These are phyloP conservation scores for Lepus oiostolus DNA, from an alignment of 2,797 vertebrate species.

Conservation along the genomic window DNA sequence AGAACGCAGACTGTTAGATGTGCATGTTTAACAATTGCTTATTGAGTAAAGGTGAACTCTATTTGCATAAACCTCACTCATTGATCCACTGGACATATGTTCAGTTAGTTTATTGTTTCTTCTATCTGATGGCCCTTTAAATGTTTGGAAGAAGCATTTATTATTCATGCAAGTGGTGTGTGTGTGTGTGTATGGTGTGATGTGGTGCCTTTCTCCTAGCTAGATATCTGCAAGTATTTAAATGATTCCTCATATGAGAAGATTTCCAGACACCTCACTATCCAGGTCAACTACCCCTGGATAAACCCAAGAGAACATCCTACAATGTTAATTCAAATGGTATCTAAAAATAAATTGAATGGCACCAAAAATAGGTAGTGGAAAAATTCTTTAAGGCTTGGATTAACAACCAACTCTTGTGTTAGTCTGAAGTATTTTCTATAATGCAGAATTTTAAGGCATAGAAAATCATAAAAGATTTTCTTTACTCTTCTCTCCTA, in stretches of 20 bases:
- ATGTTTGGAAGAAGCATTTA: slow-evolving; percentile 29
- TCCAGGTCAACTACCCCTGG: slow-evolving; percentile 46
- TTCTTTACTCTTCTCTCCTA: slow-evolving; percentile 47
- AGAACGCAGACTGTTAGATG: neutral
- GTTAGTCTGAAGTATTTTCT: slow-evolving; percentile 51
- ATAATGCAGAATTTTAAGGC: slow-evolving; percentile 61
- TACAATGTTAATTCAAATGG: slow-evolving; percentile 65
- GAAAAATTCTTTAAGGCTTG: slow-evolving; percentile 34
- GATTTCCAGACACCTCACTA: slow-evolving; percentile 36
- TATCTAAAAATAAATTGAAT: slow-evolving; percentile 75
- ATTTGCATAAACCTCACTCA: neutral
- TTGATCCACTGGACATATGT: neutral
- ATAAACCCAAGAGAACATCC: slow-evolving; percentile 52
- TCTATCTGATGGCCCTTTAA: neutral
- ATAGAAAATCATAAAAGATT: slow-evolving; percentile 60
- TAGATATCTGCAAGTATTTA: slow-evolving; percentile 36
- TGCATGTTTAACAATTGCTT: neutral
- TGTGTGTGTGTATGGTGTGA: neutral
- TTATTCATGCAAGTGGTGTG: neutral
- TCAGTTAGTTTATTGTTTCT: slow-evolving; percentile 29
- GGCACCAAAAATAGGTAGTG: slow-evolving; percentile 66
- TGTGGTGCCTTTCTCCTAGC: neutral
- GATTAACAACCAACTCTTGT: slow-evolving; percentile 60
- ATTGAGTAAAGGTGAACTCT: slow-evolving; percentile 5
- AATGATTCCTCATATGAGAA: slow-evolving; percentile 24